Conservation (phyloP, 2,797 vertebrate species). For the Notoglanidium macrostoma region DNA sequence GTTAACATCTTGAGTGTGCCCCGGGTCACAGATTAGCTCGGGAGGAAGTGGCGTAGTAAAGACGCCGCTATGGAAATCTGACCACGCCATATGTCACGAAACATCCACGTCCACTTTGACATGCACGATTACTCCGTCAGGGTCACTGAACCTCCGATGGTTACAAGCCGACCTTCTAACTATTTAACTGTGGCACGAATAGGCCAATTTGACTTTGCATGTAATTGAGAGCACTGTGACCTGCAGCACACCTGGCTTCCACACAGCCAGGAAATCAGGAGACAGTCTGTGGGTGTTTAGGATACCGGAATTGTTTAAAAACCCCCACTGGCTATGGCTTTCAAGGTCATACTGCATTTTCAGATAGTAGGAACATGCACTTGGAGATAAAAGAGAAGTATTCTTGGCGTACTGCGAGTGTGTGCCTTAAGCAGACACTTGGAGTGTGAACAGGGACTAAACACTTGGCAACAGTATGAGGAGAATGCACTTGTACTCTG, state of each 20-base stretch:
- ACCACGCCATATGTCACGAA: slow-evolving; percentile 30
- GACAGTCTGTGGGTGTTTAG: background rate
- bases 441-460: slow-evolving; percentile 21
- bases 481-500: slow-evolving; percentile 8
- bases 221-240: slow-evolving; percentile 49
- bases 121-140: slow-evolving; percentile 49
- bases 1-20: slow-evolving; percentile 43
- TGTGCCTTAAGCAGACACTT: slow-evolving; percentile 15
- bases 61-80: slow-evolving; percentile 23
- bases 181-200: slow-evolving; percentile 46
- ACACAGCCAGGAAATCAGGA: background rate
- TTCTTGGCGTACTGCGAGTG: background rate
- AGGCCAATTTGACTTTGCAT: slow-evolving; percentile 38
- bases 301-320: background rate
- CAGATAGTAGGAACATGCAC: background rate
- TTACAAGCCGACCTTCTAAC: slow-evolving; percentile 49
- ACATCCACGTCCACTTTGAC: slow-evolving; percentile 41
- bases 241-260: slow-evolving; percentile 44
- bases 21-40: slow-evolving; percentile 43
- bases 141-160: slow-evolving; percentile 41
- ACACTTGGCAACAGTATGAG: slow-evolving; percentile 12
- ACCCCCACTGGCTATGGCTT: slow-evolving; percentile 4
- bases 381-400: slow-evolving; percentile 23
- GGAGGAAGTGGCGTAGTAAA: slow-evolving; percentile 22
- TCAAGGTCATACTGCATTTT: slow-evolving; percentile 13